Evolutionary conservation across 2,888 invertebrate genomes (phyloP).

Genomic region (Chloroclysta siterata): DNA sequence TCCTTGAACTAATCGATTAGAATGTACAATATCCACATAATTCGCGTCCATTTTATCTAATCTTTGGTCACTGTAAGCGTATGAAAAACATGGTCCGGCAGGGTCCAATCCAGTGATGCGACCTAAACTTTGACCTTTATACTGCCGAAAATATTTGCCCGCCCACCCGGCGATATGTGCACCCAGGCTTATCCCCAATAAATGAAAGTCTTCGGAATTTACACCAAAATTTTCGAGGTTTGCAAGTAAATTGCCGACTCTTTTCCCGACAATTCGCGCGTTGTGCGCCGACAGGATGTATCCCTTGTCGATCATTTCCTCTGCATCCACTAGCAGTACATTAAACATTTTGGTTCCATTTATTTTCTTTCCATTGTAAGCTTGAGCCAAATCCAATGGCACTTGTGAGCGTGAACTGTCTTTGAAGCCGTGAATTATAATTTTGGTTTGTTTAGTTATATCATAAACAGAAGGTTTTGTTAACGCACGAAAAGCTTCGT

Average conservation of each 20-base stretch:
- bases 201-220: conserved; percentile 78
- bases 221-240: conserved; percentile 75
- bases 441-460: conserved; percentile 76
- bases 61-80: conserved; percentile 71
- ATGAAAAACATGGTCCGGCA: conserved; percentile 80
- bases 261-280: conserved; percentile 78
- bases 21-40: conserved; percentile 78
- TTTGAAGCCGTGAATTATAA: conserved; percentile 78
- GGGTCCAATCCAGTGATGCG: conserved; percentile 81
- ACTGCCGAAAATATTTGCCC: conserved; percentile 74
- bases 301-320: conserved; percentile 72
- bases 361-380: conserved; percentile 70
- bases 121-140: conserved; percentile 67
- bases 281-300: conserved; percentile 77
- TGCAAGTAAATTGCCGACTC: conserved; percentile 80
- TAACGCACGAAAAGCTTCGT: conserved; percentile 66
- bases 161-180: conserved; percentile 84
- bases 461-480: conserved; percentile 68
- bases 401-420: conserved; percentile 75
- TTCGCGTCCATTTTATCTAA: conserved; percentile 73
- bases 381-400: conserved; percentile 70
- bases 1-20: conserved; percentile 77
- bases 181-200: conserved; percentile 85
- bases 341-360: conserved; percentile 63
- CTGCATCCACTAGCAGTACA: conserved; percentile 76